A percentile compares a stretch with the other conserved stretches of the same genome.
These are phyloP conservation scores for Diachasmimorpha longicaudata DNA, from an alignment of 1,140 invertebrate species.

Conservation along the genomic window DNA sequence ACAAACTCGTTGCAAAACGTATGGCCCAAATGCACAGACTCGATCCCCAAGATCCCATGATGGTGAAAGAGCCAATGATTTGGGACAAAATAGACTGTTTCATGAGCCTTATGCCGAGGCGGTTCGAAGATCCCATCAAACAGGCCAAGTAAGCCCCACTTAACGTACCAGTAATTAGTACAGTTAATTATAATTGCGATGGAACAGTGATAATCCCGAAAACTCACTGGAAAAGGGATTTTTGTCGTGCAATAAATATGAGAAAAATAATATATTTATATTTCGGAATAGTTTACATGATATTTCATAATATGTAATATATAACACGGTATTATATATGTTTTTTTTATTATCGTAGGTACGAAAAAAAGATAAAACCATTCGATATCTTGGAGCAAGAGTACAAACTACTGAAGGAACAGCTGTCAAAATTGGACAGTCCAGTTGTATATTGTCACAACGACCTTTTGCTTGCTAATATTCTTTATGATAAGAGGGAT, in stretches of 20 bases:
- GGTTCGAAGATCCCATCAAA: conserved; percentile 68
- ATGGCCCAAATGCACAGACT: conserved; percentile 85
- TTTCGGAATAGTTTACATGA: too few species aligned
- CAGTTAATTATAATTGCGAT: too few species aligned
- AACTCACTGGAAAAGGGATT: too few species aligned
- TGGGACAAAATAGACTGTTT: conserved; percentile 81
- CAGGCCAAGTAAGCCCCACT: conserved; percentile 68
- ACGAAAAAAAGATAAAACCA: conserved; percentile 71
- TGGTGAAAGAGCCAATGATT: conserved; percentile 66
- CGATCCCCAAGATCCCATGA: conserved; percentile 45
- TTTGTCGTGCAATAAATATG: too few species aligned
- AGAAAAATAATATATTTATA: too few species aligned
- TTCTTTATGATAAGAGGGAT: conserved; percentile 80
- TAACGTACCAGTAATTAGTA: too few species aligned
- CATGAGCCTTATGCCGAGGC: conserved; percentile 73
- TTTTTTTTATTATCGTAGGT: conserved; percentile 61
- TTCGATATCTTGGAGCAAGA: conserved; percentile 74
- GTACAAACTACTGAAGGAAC: conserved; percentile 70
- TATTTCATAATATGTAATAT: too few species aligned
- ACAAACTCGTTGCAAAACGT: conserved; percentile 75
- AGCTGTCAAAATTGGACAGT: conserved; percentile 71
- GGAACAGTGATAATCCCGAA: too few species aligned
- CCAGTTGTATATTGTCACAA: conserved; percentile 97
- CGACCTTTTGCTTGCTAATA: conserved; percentile 93
- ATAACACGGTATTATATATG: too few species aligned